A percentile compares a stretch with the other conserved stretches of the same genome.
These are phyloP conservation scores for Microcaecilia unicolor DNA, from an alignment of 2,797 vertebrate genomes.

Conservation along the genomic window DNA sequence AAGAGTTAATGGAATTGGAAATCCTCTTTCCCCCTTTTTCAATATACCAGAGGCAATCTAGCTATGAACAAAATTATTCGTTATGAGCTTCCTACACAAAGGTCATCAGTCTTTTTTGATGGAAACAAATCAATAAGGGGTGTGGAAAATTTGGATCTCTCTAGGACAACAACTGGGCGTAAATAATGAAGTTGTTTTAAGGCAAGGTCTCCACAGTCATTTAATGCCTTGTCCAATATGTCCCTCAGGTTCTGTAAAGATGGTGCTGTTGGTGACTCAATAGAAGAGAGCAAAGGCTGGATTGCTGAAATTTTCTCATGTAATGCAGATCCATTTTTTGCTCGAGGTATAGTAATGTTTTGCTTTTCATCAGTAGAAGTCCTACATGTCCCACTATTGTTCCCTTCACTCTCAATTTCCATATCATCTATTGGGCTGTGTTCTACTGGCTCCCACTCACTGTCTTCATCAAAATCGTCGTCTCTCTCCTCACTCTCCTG, in stretches of 20 bases:
- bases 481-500: conserved; percentile 80
- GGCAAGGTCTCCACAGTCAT: conserved; percentile 91
- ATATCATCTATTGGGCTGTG: no score
- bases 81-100: conserved; percentile 80
- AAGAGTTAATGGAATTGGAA: conserved; percentile 29
- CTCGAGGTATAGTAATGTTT: conserved; percentile 60
- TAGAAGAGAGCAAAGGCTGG: conserved; percentile 57
- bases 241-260: conserved; percentile 85
- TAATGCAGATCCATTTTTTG: conserved; percentile 41
- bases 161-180: conserved; percentile 93
- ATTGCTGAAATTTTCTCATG: conserved; percentile 51
- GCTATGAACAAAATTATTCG: conserved; percentile 41
- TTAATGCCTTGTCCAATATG: conserved; percentile 90
- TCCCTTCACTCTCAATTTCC: no score
- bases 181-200: conserved; percentile 98
- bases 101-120: conserved; percentile 77
- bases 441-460: conserved; percentile 50
- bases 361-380: no score
- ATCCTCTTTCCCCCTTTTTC: conserved; percentile 49
- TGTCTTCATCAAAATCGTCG: conserved; percentile 20
- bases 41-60: conserved; percentile 43
- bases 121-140: conserved; percentile 81
- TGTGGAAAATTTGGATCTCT: conserved; percentile 80
- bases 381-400: no score
- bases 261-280: conserved; percentile 51